Evolutionary conservation across 2,888 invertebrate species (phyloP).

Genomic region (Drosophila formosana): DNA sequence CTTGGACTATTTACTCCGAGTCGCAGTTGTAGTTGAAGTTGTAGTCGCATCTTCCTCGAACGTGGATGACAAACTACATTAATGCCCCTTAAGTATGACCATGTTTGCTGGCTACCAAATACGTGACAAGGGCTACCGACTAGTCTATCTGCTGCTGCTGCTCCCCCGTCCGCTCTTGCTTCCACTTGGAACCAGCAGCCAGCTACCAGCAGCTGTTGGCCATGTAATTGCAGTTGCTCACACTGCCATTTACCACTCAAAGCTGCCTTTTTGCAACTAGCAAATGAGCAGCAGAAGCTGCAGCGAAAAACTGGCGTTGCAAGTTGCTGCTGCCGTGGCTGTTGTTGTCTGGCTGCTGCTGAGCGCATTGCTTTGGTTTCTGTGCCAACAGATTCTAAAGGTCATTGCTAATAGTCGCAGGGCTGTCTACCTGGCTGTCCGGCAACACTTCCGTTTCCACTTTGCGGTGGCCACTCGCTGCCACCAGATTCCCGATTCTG

Average conservation of each 20-base stretch:
- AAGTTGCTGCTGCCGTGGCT: slow-evolving; percentile 35
- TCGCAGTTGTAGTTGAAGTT: background rate
- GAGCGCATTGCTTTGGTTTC: slow-evolving; percentile 70
- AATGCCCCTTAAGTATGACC: slow-evolving; percentile 78
- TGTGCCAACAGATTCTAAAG: slow-evolving; percentile 75
- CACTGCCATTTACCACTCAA: slow-evolving; percentile 75
- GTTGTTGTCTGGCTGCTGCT: background rate
- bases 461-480: slow-evolving; percentile 69
- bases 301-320: slow-evolving; percentile 58
- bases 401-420: slow-evolving; percentile 65
- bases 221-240: slow-evolving; percentile 71
- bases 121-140: slow-evolving; percentile 69
- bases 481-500: slow-evolving; percentile 40
- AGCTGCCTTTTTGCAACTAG: slow-evolving; percentile 62
- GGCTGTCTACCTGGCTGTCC: slow-evolving; percentile 39
- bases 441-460: slow-evolving; percentile 82
- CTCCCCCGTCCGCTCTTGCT: slow-evolving; percentile 6
- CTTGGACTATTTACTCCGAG: slow-evolving; percentile 17
- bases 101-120: slow-evolving; percentile 65
- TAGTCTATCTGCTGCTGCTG: slow-evolving; percentile 9
- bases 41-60: slow-evolving; percentile 32
- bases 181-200: slow-evolving; percentile 40
- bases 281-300: slow-evolving; percentile 58
- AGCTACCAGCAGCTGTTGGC: slow-evolving; percentile 39
- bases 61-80: slow-evolving; percentile 78